Base-by-base conservation (phyloP, 2,888 invertebrate species). In the Drosophila greeni region DNA sequence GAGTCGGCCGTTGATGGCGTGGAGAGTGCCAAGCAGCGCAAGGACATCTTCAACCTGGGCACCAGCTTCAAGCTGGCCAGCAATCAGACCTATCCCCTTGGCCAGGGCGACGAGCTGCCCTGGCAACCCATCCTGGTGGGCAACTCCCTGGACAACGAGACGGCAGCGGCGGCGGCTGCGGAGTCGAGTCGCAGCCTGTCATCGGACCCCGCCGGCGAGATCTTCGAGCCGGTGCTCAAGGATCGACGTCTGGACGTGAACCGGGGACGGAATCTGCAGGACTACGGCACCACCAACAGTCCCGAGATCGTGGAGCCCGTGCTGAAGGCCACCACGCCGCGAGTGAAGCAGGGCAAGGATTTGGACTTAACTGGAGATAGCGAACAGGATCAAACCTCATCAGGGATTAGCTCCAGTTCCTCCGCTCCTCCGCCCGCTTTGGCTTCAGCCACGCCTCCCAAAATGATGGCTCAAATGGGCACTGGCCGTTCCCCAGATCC, bases 251-350 rank as follows among this genome's bases (percentile, higher is more conserved):
- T 84, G 31, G 71, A 73, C 3, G 67, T 86, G 0, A 86, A 84
- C 42, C 82, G 86, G 26, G 87, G 86, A 0, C 81, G 88, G 6
- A 86, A 88, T 60, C 64, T 86, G 5, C 85, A 87, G 37, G 85
- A 85, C 4, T 57, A 57, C 23, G 60, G 57, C 23, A 55, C 56
- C 29, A 67, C 65, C 8, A 74, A 71, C 1, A 86, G 18, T 24
- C 59, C 59, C 20, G 95, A 95, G 88, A 93, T 95, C 18, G 92
- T 93, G 0, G 95, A 95, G 76, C 95, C 95, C 0, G 91, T 95
- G 5, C 88, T 95, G 0, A 91, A 92, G 64, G 92, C 93, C 6
- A 90, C 92, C 0, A 91, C 90, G 1, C 90, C 91, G 0, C 92
- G 78, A 87, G 56, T 69, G 5, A 86, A 86, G 43, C 86, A 86